These are phyloP conservation scores for Halotydeus destructor DNA, from an alignment of 1,140 invertebrate species.

Conservation along the genomic window DNA sequence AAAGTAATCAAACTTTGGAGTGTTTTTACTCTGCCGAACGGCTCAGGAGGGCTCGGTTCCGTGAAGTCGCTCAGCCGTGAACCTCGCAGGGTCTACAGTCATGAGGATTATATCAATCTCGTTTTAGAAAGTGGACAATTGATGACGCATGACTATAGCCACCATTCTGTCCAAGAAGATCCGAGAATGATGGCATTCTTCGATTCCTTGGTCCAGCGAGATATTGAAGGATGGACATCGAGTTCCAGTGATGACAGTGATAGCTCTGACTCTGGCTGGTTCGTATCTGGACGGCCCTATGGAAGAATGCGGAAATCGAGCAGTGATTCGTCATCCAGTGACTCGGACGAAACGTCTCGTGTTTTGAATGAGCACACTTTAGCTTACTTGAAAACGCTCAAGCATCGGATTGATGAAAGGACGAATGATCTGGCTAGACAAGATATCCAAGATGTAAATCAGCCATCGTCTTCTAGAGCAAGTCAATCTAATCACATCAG, in stretches of 20 bases:
- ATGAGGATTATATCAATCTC: constrained; percentile 62
- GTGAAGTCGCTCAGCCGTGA: constrained; percentile 23
- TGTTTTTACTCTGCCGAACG: constrained; percentile 38
- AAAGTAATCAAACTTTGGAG: constrained; percentile 85
- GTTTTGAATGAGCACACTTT: constrained; percentile 2
- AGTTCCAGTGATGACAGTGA: constrained; percentile 16
- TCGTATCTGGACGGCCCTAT: constrained; percentile 7
- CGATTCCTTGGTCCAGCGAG: constrained; percentile 70
- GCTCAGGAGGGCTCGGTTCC: constrained; percentile 31
- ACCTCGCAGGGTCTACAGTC: constrained; percentile 48
- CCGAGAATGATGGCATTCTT: constrained; percentile 90
- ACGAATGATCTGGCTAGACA: not conserved
- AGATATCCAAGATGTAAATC: not conserved
- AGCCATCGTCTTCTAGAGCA: not conserved
- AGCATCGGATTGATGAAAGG: constrained; percentile 7
- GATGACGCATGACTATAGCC: constrained; percentile 35
- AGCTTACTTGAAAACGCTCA: constrained; percentile 6
- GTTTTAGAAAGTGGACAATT: constrained; percentile 47
- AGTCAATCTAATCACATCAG: not conserved
- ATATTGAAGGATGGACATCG: constrained; percentile 41
- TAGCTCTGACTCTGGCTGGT: constrained; percentile 7
- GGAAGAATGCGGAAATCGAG: constrained; percentile 1
- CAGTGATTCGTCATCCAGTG: constrained; percentile 7
- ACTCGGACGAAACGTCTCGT: not conserved
- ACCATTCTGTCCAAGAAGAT: constrained; percentile 67